A percentile compares a stretch with the other conserved stretches of the same genome.
Conservation (phyloP, 2,888 invertebrate genomes). For the Aradus depressus region DNA sequence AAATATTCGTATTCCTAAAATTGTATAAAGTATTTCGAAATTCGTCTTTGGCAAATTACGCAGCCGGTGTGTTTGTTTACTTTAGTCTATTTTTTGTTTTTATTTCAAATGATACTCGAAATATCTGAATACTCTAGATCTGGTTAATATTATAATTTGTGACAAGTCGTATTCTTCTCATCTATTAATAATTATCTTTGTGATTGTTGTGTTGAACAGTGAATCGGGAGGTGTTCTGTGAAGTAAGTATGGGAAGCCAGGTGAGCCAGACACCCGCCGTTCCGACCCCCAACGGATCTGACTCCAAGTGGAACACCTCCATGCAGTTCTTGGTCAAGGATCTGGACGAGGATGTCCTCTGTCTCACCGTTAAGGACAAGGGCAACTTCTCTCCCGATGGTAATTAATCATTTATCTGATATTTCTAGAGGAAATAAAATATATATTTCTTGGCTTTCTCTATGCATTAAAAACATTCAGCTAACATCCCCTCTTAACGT, state of each 20-base stretch:
- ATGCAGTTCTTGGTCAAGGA: conserved; percentile 67
- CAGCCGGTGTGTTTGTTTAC: too few species aligned
- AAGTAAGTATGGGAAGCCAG: conserved; percentile 60
- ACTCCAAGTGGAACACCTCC: conserved; percentile 59
- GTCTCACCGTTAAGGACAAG: conserved; percentile 57
- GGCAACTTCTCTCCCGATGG: conserved; percentile 62
- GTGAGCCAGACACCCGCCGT: conserved; percentile 54
- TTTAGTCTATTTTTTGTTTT: too few species aligned
- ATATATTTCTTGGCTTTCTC: conserved; percentile 13
- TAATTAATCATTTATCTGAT: conserved; percentile 35
- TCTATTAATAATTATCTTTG: too few species aligned
- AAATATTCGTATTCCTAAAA: too few species aligned
- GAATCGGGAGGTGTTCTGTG: conserved; percentile 60
- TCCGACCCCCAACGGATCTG: conserved; percentile 34
- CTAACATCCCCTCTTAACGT: too few species aligned
- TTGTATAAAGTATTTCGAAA: too few species aligned
- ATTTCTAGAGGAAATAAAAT: too few species aligned
- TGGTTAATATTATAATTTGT: too few species aligned
- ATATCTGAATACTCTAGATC: too few species aligned
- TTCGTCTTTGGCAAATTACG: too few species aligned
- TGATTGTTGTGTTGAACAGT: conserved; percentile 37
- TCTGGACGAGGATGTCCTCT: conserved; percentile 53
- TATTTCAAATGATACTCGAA: too few species aligned
- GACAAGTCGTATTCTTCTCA: too few species aligned
- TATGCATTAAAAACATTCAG: neutral